A percentile compares a stretch with the other conserved stretches of the same genome.
phyloP scores from a whole-genome alignment of 2,113 vertebrate species.

The Pachyramphus minor region DNA sequence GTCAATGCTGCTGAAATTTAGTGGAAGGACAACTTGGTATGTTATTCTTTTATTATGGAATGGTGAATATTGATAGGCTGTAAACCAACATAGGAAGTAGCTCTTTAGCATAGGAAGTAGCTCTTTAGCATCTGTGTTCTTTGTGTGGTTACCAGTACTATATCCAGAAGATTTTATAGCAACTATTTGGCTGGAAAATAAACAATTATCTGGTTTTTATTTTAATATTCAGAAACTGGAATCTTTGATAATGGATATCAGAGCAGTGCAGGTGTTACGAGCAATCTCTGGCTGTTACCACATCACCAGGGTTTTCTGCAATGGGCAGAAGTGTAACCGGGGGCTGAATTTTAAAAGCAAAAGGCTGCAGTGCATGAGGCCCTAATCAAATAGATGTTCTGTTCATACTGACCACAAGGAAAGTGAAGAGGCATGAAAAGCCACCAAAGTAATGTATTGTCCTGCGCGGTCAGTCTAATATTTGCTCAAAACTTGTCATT shows the following conservation, averaged over 20 bases:
- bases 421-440: neutral
- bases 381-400: neutral
- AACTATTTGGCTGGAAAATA: neutral
- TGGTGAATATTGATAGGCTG: neutral
- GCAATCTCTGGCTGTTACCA: neutral
- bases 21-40: neutral
- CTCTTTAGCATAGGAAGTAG: neutral
- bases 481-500: neutral
- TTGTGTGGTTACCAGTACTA: neutral
- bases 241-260: neutral
- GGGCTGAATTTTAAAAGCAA: neutral
- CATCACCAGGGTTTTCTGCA: neutral
- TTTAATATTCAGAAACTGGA: neutral
- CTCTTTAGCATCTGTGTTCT: neutral
- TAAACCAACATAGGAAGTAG: neutral
- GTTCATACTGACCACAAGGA: neutral
- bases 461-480: neutral
- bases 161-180: neutral
- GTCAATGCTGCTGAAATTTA: neutral
- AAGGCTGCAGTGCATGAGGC: neutral
- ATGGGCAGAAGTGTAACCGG: rapidly evolving
- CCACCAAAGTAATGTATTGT: neutral
- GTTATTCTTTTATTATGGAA: neutral
- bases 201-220: neutral
- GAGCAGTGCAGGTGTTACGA: neutral